Evolutionary conservation across 2,113 vertebrate genomes (phyloP).

Genomic region (Tragelaphus imberbis): DNA sequence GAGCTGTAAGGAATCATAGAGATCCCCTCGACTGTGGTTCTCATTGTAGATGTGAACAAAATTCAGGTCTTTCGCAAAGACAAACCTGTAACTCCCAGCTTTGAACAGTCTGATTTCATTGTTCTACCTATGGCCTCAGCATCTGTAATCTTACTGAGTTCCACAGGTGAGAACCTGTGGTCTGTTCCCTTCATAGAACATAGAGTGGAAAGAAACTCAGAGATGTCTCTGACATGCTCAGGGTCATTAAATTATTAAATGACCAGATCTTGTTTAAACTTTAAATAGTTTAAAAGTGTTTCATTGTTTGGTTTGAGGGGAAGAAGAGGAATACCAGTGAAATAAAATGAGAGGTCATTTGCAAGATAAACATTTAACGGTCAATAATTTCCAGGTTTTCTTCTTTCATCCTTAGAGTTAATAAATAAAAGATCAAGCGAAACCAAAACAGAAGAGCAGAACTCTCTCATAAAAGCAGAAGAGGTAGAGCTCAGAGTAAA

Average conservation of each 20-base stretch:
- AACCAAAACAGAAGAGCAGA: not conserved
- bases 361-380: not conserved
- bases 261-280: not conserved
- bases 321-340: not conserved
- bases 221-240: not conserved
- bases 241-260: not conserved
- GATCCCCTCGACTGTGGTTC: not conserved
- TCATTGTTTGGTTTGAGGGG: not conserved
- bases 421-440: not conserved
- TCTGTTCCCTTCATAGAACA: not conserved
- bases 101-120: not conserved
- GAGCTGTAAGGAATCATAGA: not conserved
- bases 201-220: not conserved
- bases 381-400: not conserved
- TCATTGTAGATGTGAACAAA: not conserved
- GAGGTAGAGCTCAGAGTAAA: not conserved
- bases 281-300: not conserved
- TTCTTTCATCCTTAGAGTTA: not conserved
- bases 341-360: not conserved
- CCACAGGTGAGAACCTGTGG: not conserved
- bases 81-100: not conserved
- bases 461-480: not conserved
- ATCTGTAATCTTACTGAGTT: not conserved
- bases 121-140: not conserved
- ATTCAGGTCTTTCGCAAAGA: not conserved